These are phyloP conservation scores for Perdix hodgsoniae DNA, from an alignment of 2,797 vertebrate species.

Conservation along the genomic window DNA sequence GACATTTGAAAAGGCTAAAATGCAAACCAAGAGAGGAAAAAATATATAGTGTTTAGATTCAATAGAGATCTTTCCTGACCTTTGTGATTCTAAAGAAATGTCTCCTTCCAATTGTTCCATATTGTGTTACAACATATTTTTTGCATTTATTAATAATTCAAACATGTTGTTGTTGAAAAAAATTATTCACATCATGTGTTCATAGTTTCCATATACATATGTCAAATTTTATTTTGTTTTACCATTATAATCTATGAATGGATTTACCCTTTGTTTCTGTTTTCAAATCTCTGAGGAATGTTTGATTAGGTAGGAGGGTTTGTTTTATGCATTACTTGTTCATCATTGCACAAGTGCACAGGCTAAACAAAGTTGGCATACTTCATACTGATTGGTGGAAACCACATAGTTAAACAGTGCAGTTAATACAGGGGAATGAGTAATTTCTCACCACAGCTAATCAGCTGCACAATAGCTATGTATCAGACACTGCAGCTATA, in stretches of 20 bases:
- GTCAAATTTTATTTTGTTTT: conserved; percentile 68
- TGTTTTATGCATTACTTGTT: conserved; percentile 75
- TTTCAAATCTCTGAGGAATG: conserved; percentile 73
- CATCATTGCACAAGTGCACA: conserved; percentile 69
- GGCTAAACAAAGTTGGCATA: conserved; percentile 74
- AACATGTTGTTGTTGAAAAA: conserved; percentile 38
- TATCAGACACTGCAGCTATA: conserved; percentile 4
- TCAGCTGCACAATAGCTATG: conserved; percentile 53
- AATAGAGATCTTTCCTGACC: conserved; percentile 44
- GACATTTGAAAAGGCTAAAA: conserved; percentile 32
- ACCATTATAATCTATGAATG: conserved; percentile 49
- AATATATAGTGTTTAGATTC: conserved; percentile 1
- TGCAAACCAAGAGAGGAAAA: background rate
- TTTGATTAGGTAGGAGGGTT: conserved; percentile 65
- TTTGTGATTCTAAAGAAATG: conserved; percentile 56
- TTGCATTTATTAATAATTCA: conserved; percentile 61
- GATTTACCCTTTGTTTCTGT: conserved; percentile 71
- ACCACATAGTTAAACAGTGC: conserved; percentile 57
- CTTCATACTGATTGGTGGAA: conserved; percentile 66
- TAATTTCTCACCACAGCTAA: conserved; percentile 60
- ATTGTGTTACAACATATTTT: conserved; percentile 66
- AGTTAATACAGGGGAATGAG: conserved; percentile 66
- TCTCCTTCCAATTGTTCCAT: conserved; percentile 66
- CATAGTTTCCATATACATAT: conserved; percentile 56
- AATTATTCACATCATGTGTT: conserved; percentile 48